Conservation (phyloP, 2,888 invertebrate genomes). For the Pachymerium ferrugineum region DNA sequence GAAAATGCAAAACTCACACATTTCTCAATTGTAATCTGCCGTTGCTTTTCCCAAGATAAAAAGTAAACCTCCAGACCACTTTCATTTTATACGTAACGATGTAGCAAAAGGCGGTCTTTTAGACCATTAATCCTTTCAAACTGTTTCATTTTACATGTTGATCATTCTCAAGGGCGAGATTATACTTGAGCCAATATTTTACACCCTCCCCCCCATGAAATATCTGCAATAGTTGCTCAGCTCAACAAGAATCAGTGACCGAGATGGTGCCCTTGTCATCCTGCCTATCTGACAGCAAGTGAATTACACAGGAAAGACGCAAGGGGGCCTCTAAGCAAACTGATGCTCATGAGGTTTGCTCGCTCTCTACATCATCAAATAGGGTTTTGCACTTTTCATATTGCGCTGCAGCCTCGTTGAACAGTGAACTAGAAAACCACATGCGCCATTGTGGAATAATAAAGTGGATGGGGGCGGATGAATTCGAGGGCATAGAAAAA, state of each 20-base stretch:
- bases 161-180: constrained; percentile 4
- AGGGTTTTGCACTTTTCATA: constrained; percentile 11
- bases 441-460: constrained; percentile 1
- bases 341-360: neutral
- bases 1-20: neutral
- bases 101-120: neutral
- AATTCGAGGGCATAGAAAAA: neutral
- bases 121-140: constrained; percentile 6
- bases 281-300: constrained; percentile 6
- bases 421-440: constrained; percentile 15
- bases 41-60: too few species aligned
- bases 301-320: constrained; percentile 8
- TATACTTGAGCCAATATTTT: neutral
- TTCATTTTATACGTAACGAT: too few species aligned
- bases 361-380: constrained; percentile 15
- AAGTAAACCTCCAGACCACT: too few species aligned
- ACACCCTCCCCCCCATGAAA: neutral
- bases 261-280: constrained; percentile 13
- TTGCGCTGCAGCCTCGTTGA: constrained; percentile 2
- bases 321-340: neutral
- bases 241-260: constrained; percentile 17
- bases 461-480: constrained; percentile 3
- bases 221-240: constrained; percentile 15
- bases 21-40: neutral
- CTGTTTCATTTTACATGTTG: neutral